phyloP scores from a whole-genome alignment of 2,888 invertebrate species.

The Epiblema foenella region DNA sequence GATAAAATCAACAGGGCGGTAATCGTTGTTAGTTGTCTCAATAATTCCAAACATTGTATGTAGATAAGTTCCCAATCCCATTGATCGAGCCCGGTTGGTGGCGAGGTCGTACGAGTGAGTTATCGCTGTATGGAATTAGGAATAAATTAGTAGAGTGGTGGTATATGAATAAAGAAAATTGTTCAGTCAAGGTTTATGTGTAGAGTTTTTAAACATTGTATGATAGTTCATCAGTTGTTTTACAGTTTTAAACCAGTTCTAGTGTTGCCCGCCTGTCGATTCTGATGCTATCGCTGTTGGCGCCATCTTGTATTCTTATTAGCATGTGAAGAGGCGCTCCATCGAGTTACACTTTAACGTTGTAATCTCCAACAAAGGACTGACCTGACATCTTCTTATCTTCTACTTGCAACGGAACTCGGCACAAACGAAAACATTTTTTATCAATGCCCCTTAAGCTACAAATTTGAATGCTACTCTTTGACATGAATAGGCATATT shows the following conservation, averaged over 20 bases:
- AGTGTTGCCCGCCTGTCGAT: slow-evolving; percentile 33
- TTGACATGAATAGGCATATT: slow-evolving; percentile 50
- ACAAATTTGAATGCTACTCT: slow-evolving; percentile 42
- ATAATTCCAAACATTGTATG: slow-evolving; percentile 29
- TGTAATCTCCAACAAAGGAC: slow-evolving; percentile 76
- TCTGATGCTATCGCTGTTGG: slow-evolving; percentile 66
- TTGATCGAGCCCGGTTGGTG: slow-evolving; percentile 41
- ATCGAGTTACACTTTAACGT: slow-evolving; percentile 69
- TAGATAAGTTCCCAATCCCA: slow-evolving; percentile 37
- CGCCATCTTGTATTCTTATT: slow-evolving; percentile 69
- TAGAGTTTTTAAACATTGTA: slow-evolving; percentile 3
- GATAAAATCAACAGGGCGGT: background rate
- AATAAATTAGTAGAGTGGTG: slow-evolving; percentile 39
- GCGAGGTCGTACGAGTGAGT: slow-evolving; percentile 38
- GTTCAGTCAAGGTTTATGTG: slow-evolving; percentile 25
- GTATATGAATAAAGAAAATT: slow-evolving; percentile 14
- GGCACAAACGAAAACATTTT: slow-evolving; percentile 48
- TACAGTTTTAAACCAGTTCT: slow-evolving; percentile 35
- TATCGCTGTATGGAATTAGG: slow-evolving; percentile 40
- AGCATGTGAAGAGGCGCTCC: slow-evolving; percentile 71
- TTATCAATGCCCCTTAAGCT: slow-evolving; percentile 47
- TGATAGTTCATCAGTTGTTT: slow-evolving; percentile 12
- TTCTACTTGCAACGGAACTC: slow-evolving; percentile 45
- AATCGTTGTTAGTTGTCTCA: slow-evolving; percentile 23
- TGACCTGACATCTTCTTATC: slow-evolving; percentile 67